Percentiles rank a stretch among this genome's conserved stretches.
These are phyloP conservation scores for Mythimna lalbum DNA, from an alignment of 2,888 invertebrate genomes.

Conservation along the genomic window DNA sequence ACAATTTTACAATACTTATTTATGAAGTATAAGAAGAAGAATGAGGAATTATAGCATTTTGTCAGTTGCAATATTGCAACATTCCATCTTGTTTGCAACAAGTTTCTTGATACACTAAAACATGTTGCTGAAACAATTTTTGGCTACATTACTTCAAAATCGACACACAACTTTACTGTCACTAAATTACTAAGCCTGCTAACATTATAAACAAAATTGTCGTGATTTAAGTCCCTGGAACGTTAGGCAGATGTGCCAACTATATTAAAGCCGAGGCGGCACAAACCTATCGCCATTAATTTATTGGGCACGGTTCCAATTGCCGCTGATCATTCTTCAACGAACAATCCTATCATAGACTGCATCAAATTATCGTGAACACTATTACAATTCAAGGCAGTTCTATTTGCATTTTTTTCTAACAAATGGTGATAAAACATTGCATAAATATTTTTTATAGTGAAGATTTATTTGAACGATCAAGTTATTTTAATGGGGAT, in stretches of 20 bases:
- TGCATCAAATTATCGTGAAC: conserved; percentile 16
- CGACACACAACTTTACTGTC: neutral
- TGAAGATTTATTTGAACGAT: no score
- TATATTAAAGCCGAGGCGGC: conserved; percentile 11
- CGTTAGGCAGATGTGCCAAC: conserved; percentile 28
- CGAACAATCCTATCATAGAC: neutral
- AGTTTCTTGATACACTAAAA: neutral
- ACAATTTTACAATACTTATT: no score
- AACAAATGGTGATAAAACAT: neutral
- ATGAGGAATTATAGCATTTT: no score
- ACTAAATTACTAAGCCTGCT: neutral
- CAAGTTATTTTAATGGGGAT: no score
- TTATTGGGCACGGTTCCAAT: conserved; percentile 22
- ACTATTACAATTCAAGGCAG: neutral
- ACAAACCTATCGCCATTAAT: conserved; percentile 23
- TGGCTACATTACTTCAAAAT: neutral
- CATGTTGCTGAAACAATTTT: neutral
- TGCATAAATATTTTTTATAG: no score
- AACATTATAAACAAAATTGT: neutral
- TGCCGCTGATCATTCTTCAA: neutral
- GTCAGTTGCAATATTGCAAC: neutral
- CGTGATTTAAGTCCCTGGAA: neutral
- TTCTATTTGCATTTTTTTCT: neutral
- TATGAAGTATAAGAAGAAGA: no score
- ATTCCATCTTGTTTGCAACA: neutral